Evolutionary conservation across 2,888 invertebrate genomes (phyloP), one percentile per base, ranked within the genome.

Genomic region (Tenodera sinensis): DNA sequence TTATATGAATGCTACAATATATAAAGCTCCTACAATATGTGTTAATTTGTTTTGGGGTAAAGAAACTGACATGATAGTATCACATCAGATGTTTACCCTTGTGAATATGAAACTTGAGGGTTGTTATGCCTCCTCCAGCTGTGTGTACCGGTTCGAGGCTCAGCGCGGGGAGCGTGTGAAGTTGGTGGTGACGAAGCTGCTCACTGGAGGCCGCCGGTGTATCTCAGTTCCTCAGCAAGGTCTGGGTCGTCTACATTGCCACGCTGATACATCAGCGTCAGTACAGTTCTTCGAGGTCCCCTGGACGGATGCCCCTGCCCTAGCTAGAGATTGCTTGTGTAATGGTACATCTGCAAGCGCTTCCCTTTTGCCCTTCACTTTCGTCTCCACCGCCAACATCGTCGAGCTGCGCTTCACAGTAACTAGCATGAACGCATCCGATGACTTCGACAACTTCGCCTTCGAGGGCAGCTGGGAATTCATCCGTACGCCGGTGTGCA

Each of bases 391-490:
- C 25, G 95, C 97, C 88, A 95, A 96, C 91, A 95, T 97, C 81
- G 96, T 97, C 25, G 97, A 98, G 92, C 94, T 98, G 82, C 96
- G 96, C 92, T 98, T 98, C 92, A 96, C 96, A 91, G 96, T 89
- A 42, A 95, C 95, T 89, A 96, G 96, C 91, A 98, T 98, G 98
- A 95, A 96, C 90, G 96, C 97, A 1, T 94, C 96, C 28, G 97
- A 98, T 92, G 97, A 98, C 94, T 97, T 97, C 92, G 96, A 97
- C 90, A 96, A 96, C 86, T 95, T 98, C 91, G 96, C 96, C 92
- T 97, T 98, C 93, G 97, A 98, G 93, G 98, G 97, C 9, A 95
- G 95, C 83, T 98, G 97, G 93, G 97, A 97, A 92, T 97, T 97
- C 91, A 94, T 97, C 20, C 95, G 96, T 92, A 94, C 96, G 85